Percentiles rank a stretch among this genome's conserved stretches.
Conservation (phyloP, 2,888 invertebrate species). For the Cantharis flavilabris region DNA sequence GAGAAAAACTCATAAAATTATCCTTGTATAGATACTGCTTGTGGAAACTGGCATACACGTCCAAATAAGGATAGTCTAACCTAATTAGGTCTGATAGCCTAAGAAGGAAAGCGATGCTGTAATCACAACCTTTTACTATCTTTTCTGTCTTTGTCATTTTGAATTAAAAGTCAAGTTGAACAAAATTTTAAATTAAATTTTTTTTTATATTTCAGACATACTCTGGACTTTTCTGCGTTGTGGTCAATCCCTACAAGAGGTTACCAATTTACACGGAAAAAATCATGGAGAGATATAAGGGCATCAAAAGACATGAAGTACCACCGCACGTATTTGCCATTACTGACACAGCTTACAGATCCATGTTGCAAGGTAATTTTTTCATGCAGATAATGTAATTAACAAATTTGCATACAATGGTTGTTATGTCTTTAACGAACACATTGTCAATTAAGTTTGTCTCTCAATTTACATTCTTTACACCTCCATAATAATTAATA, state of each 20-base stretch:
- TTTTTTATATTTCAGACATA: conserved; percentile 81
- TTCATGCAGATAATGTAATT: background rate
- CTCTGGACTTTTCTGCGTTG: conserved; percentile 99
- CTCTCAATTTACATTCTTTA: background rate
- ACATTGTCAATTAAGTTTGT: background rate
- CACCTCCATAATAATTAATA: background rate
- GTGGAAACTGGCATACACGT: background rate
- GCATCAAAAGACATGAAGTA: conserved; percentile 98
- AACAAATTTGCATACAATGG: background rate
- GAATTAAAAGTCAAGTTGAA: background rate
- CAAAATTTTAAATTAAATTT: background rate
- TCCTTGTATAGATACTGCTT: background rate
- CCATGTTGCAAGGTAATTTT: conserved; percentile 93
- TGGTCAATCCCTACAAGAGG: conserved; percentile 99
- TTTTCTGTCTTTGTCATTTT: background rate
- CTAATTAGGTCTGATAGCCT: background rate
- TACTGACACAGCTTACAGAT: conserved; percentile 98
- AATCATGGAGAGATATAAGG: conserved; percentile 99
- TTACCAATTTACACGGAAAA: conserved; percentile 99
- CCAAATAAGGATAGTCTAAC: background rate
- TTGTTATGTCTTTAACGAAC: background rate
- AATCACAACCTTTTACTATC: background rate
- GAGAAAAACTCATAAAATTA: background rate
- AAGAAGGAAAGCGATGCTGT: background rate
- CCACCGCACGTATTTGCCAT: conserved; percentile 99